Conservation (phyloP, 1,140 invertebrate species). For the Papilio xuthus region DNA sequence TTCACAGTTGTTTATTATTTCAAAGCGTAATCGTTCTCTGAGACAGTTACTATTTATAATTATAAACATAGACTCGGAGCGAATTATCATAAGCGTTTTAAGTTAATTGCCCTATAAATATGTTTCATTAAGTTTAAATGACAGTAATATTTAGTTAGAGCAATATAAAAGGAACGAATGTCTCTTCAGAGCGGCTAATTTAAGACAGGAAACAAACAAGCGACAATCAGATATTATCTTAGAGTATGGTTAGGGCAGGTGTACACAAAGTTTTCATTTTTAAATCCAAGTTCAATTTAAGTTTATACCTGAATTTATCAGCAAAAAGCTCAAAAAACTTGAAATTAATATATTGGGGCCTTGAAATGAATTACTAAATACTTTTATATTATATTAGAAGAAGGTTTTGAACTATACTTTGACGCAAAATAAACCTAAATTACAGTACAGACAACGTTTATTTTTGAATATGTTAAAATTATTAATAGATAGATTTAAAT, state of each 20-base stretch:
- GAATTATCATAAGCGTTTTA: slow-evolving; percentile 5
- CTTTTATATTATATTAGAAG: too few relatives aligned
- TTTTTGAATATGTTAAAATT: too few relatives aligned
- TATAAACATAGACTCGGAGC: not conserved
- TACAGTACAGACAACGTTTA: too few relatives aligned
- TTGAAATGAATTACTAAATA: too few relatives aligned
- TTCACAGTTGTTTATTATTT: not conserved
- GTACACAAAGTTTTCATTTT: not conserved
- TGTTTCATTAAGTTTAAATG: slow-evolving; percentile 14
- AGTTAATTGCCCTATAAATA: slow-evolving; percentile 26
- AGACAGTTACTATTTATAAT: not conserved
- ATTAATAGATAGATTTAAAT: not conserved
- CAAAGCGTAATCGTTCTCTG: not conserved
- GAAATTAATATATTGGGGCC: too few relatives aligned
- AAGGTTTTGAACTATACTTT: too few relatives aligned
- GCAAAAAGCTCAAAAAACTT: too few relatives aligned
- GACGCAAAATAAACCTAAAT: too few relatives aligned
- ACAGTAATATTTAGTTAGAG: slow-evolving; percentile 8
- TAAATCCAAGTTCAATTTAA: not conserved
- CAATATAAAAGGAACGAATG: slow-evolving; percentile 15
- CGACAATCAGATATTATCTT: slow-evolving; percentile 35
- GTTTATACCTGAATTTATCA: not conserved
- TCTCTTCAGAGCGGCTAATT: slow-evolving; percentile 33
- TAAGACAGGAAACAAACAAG: slow-evolving; percentile 39
- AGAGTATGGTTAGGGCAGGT: not conserved